Base-by-base conservation (phyloP, 2,888 invertebrate genomes). In the Archips xylosteana region DNA sequence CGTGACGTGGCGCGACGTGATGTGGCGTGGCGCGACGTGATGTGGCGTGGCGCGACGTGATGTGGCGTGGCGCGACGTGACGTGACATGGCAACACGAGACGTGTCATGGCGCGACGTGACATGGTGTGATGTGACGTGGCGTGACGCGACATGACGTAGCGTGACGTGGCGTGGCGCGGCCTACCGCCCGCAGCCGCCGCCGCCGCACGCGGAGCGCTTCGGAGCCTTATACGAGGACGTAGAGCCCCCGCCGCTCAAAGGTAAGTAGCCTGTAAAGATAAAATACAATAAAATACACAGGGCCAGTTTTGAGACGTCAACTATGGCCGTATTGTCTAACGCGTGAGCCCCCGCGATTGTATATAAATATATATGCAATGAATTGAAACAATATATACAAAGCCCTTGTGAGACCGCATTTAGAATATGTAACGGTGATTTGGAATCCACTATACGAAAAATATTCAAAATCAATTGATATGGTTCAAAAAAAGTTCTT, bases 161-260 rank as follows among this genome's bases (percentile, higher is more conserved):
- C 13, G 36, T 36, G 60, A n/a, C 34, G 60, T 60, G 60, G 8
- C 60, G 60, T 4, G 61, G 15, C n/a, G 59, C 5, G 1, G 23
- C 45, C 79, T 87, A 89, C 6, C 85, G 82, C 0, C 93, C 94
- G 79, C 94, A 94, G 75, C 94, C 94, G 34, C 94, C 94, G 15
- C 89, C 87, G 0, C 84, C 79, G 76, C 94, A 94, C 47, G 88
- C 88, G 65, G 90, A 89, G 42, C 87, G 82, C 84, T 92, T 92
- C 13, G 92, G 93, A 0, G 93, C 81, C 0, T 89, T 83, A 81
- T 93, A 94, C 0, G 89, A 83, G 0, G 93, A 92, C 0, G 87
- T 23, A 0, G 45, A 79, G 0, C 89, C 88, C 0, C 87, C 89
- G 0, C 92, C 92, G 0, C 85, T 88, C 54, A 94, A 83, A 0